Evolutionary conservation across 2,888 invertebrate species (phyloP).

Genomic region (Malthinus flaveolus): DNA sequence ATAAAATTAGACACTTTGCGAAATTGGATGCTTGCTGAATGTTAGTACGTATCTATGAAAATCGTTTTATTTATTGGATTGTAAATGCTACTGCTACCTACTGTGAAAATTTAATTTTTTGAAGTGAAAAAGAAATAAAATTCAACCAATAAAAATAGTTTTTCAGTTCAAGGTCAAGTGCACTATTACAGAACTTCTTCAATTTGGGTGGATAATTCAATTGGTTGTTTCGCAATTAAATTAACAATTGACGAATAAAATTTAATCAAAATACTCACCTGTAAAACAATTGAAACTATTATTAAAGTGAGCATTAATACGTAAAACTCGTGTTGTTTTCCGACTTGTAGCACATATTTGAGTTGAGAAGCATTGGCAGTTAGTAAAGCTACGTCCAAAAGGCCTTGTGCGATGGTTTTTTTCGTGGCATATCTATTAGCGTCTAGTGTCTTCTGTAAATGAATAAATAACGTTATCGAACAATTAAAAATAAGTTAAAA

Average conservation of each 20-base stretch:
- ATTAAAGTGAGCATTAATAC: slow-evolving; percentile 78
- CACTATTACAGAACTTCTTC: background rate
- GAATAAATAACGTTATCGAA: slow-evolving; percentile 16
- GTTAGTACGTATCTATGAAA: background rate
- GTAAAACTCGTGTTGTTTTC: slow-evolving; percentile 85
- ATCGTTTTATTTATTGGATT: too few species aligned
- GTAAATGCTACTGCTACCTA: too few species aligned
- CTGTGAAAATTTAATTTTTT: too few species aligned
- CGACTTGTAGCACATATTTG: slow-evolving; percentile 84
- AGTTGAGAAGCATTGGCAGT: slow-evolving; percentile 89
- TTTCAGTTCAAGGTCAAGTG: too few species aligned
- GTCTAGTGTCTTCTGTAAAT: slow-evolving; percentile 73
- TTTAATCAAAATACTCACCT: slow-evolving; percentile 61
- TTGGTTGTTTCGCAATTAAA: background rate
- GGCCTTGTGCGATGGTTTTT: slow-evolving; percentile 89
- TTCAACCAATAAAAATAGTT: too few species aligned
- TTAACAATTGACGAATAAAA: background rate
- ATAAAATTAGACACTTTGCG: background rate
- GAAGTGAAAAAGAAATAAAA: too few species aligned
- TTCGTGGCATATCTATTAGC: slow-evolving; percentile 90
- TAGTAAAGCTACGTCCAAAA: slow-evolving; percentile 84
- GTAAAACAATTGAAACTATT: slow-evolving; percentile 79
- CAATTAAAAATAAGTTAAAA: slow-evolving; percentile 10
- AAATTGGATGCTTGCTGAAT: background rate
- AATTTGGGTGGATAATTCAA: background rate